Conservation (phyloP, 2,888 invertebrate species). For the Dichetophora obliterata region DNA sequence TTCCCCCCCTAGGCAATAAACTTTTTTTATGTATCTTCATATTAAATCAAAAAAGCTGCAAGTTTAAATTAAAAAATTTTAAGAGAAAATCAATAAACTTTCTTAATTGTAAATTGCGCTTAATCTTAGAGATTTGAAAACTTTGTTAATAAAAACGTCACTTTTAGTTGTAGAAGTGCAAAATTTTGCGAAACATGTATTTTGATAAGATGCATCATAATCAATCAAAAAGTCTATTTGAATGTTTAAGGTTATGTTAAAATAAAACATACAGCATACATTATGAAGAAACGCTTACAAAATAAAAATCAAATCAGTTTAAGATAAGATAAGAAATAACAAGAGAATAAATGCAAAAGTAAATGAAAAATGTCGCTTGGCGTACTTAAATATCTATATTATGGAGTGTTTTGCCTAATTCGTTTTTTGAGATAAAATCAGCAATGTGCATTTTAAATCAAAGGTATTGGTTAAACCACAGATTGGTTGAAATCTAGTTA, state of each 20-base stretch:
- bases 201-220: too few relatives aligned
- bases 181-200: too few relatives aligned
- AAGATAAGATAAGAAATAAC: conserved; percentile 12
- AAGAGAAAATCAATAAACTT: too few relatives aligned
- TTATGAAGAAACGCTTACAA: conserved; percentile 22
- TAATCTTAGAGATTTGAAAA: too few relatives aligned
- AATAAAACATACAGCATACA: conserved; percentile 26
- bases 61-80: too few relatives aligned
- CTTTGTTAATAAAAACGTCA: too few relatives aligned
- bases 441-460: conserved; percentile 4
- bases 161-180: too few relatives aligned
- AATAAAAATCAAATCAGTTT: conserved; percentile 28
- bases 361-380: conserved; percentile 26
- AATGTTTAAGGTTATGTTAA: conserved; percentile 17
- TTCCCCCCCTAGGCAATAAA: too few relatives aligned
- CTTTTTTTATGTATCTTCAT: too few relatives aligned
- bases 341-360: conserved; percentile 35
- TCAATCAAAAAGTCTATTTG: too few relatives aligned
- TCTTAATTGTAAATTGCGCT: too few relatives aligned
- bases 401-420: conserved; percentile 30
- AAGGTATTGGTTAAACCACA: conserved; percentile 4
- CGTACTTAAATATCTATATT: conserved; percentile 17
- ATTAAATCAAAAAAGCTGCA: too few relatives aligned
- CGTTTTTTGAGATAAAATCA: neutral
- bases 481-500: conserved; percentile 56